Percentiles rank a stretch among this genome's conserved stretches.
These are phyloP conservation scores for Augochlora pura DNA, from an alignment of 1,140 invertebrate species.

Conservation along the genomic window DNA sequence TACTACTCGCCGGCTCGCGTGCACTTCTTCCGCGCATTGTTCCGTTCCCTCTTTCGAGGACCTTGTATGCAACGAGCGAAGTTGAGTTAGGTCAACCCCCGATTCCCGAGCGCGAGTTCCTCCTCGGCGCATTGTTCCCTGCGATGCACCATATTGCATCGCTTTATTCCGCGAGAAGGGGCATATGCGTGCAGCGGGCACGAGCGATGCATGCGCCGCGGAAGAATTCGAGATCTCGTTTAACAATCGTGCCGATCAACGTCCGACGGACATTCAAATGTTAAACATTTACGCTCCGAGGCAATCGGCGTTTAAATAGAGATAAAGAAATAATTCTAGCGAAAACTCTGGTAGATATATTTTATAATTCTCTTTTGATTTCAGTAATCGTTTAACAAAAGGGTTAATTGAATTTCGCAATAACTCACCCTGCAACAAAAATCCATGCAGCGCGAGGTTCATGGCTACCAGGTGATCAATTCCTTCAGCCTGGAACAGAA, in stretches of 20 bases:
- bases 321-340: no score
- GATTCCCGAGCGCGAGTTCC: slow-evolving; percentile 15
- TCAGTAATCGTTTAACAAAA: no score
- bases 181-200: slow-evolving; percentile 8
- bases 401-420: no score
- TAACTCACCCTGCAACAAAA: slow-evolving; percentile 77
- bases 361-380: no score
- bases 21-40: slow-evolving; percentile 35
- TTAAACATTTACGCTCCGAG: no score
- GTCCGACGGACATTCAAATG: no score
- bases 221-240: neutral
- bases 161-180: slow-evolving; percentile 30
- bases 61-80: slow-evolving; percentile 32
- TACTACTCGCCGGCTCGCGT: slow-evolving; percentile 10
- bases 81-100: slow-evolving; percentile 48
- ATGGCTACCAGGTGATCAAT: slow-evolving; percentile 74
- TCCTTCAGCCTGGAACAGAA: slow-evolving; percentile 69
- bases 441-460: slow-evolving; percentile 80
- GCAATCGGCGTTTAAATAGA: no score
- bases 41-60: slow-evolving; percentile 37
- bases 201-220: neutral
- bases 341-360: no score
- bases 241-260: no score
- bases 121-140: slow-evolving; percentile 30
- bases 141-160: slow-evolving; percentile 47